These are phyloP conservation scores for Brachionichthys hirsutus DNA, from an alignment of 2,113 vertebrate genomes.

Conservation along the genomic window DNA sequence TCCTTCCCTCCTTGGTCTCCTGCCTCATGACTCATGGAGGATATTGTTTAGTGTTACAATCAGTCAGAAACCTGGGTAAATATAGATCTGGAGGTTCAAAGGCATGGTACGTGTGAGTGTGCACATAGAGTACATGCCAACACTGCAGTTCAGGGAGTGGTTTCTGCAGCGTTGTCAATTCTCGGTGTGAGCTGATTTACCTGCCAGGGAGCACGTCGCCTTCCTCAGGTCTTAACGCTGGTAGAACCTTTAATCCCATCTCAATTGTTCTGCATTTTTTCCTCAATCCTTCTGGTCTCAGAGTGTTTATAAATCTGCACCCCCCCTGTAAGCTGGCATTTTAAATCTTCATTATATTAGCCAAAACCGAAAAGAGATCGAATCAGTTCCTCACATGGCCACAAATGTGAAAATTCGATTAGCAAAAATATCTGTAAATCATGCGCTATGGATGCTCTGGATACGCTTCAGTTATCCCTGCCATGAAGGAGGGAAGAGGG, in stretches of 20 bases:
- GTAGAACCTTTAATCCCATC: slow-evolving; percentile 28
- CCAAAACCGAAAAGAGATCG: too few species aligned
- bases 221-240: slow-evolving; percentile 24
- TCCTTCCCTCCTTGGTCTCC: slow-evolving; percentile 28
- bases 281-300: not conserved
- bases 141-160: slow-evolving; percentile 33
- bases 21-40: slow-evolving; percentile 58
- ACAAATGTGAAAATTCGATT: too few species aligned
- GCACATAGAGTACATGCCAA: slow-evolving; percentile 53
- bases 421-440: too few species aligned
- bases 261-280: slow-evolving; percentile 11
- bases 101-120: slow-evolving; percentile 63
- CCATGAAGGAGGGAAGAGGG: too few species aligned
- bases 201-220: slow-evolving; percentile 62
- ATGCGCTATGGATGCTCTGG: too few species aligned
- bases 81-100: slow-evolving; percentile 65
- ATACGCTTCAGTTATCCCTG: too few species aligned
- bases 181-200: slow-evolving; percentile 38
- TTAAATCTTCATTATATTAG: too few species aligned
- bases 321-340: not conserved
- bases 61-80: slow-evolving; percentile 64
- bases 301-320: too few species aligned
- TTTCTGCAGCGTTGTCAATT: slow-evolving; percentile 45
- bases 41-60: slow-evolving; percentile 57
- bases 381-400: too few species aligned